Evolutionary conservation across 2,797 vertebrate species (phyloP), one percentile per base, ranked within the genome.

Genomic region (Karalla daura): DNA sequence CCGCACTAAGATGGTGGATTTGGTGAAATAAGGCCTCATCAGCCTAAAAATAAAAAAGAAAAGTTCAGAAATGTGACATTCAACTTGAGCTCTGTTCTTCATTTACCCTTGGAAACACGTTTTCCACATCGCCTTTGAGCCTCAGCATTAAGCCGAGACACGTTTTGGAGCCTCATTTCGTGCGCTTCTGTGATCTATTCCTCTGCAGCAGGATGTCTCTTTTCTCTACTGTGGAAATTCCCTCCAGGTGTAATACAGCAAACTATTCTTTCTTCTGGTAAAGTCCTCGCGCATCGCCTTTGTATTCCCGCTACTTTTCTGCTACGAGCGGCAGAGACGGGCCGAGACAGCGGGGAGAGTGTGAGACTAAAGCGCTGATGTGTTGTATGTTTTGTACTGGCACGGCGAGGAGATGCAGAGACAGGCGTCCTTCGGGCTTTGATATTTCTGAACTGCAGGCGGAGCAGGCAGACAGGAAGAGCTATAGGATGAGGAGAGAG

Each of bases 241-340:
- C 61, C 61, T 63, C 45, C 41, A 23, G n/a, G 24, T 66, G 36
- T 61, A 28, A 64, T 52, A 32, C 8, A 74, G 61, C 47, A 51
- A 65, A 71, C 70, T 30, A n/a, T 20, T 25, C 21, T 7, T 64
- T 52, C 49, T 41, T 45, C 55, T 62, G 70, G 59, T 63, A 45
- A 74, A 76, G 63, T 60, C 70, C 45, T 64, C 63, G 64, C 74
- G 61, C 81, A 74, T 76, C 33, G 27, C 50, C 81, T 76, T 53
- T 62, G 65, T 64, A 50, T 79, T 75, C 53, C 1, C 21, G 47
- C 74, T 76, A 72, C 68, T 51, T n/a, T 27, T 21, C 64, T 50
- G 66, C 65, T 44, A 68, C 21, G 60, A 63, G 37, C 52, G 44
- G 65, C 61, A 39, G 60, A 44, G 67, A 74, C 43, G 39, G 72